Evolutionary conservation across 2,113 vertebrate genomes (phyloP).

Genomic region (Tapirus terrestris): DNA sequence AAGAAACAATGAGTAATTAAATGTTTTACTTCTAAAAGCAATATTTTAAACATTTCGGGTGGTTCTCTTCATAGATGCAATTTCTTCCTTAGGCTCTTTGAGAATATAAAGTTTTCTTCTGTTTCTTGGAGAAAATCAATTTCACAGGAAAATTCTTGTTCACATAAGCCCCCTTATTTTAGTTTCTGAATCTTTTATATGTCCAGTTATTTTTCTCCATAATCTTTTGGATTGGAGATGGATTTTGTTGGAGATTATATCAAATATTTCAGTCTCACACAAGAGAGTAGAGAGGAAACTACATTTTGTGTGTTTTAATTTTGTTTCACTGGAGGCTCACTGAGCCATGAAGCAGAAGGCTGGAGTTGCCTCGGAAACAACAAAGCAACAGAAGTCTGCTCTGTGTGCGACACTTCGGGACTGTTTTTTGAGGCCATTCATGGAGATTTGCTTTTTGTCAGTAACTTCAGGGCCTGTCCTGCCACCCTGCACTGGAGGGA

Average conservation of each 20-base stretch:
- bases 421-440: fast-evolving
- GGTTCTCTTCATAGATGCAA: not conserved
- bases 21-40: not conserved
- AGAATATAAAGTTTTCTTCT: not conserved
- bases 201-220: not conserved
- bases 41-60: not conserved
- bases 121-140: not conserved
- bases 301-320: not conserved
- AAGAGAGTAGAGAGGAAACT: not conserved
- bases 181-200: not conserved
- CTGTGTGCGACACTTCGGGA: fast-evolving
- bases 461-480: not conserved
- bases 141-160: conserved; percentile 8
- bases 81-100: not conserved
- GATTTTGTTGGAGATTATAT: not conserved
- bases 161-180: not conserved
- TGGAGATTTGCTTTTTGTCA: not conserved
- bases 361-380: not conserved
- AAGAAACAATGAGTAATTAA: not conserved
- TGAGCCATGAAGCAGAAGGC: fast-evolving
- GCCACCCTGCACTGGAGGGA: too few relatives aligned
- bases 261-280: not conserved
- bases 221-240: not conserved
- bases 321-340: not conserved
- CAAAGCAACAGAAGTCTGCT: fast-evolving